Base-by-base conservation (phyloP, 2,113 vertebrate genomes). In the Dryoscopus gambensis region DNA sequence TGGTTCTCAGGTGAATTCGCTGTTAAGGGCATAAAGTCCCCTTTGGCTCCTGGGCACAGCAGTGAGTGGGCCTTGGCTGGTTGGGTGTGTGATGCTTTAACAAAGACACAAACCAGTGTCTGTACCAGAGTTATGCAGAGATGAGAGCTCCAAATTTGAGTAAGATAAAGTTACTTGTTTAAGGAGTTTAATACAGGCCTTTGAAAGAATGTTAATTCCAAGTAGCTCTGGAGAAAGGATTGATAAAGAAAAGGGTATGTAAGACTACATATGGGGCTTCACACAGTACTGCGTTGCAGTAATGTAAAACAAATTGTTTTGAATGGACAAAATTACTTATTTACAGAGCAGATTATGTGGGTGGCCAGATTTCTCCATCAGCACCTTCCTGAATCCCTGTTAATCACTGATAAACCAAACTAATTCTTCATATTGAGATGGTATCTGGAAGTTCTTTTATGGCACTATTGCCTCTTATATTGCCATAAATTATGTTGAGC, bases 171-270 rank as follows among this genome's bases (percentile, higher is more conserved):
- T 52, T 59, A 40, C 15, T 70, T 46, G 13, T 30, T 82, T 27
- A 28, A 40, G 21, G 57, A 60, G 37, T 60, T 82, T 35, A 84
- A 4, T 68, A 31, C 39, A 70, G 64, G 9, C 44, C 49, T 13
- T 64, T 68, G 74, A 39, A 59, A 79, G 25, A 23, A 2, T 15
- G 20, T 42, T 73, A 44, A 67, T 84, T 86, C 23, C 16, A 49
- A 9, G 67, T 35, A 63, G 42, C 59, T 74, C 30, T 64, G 47
- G 56, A 74, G 60, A 78, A 56, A 50, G 44, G 17, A 11, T 73
- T 74, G 50, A 3, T 57, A 16, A 49, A 52, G 44, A 52, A 65
- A 31, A 5, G 0, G 0, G 10, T 42, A 0, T 44, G 3, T 42
- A 44, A 30, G 69, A 6, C 19, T 81, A 0, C 13, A 1, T 42